Evolutionary conservation across 1,140 invertebrate species (phyloP).

Genomic region (Atta texana): DNA sequence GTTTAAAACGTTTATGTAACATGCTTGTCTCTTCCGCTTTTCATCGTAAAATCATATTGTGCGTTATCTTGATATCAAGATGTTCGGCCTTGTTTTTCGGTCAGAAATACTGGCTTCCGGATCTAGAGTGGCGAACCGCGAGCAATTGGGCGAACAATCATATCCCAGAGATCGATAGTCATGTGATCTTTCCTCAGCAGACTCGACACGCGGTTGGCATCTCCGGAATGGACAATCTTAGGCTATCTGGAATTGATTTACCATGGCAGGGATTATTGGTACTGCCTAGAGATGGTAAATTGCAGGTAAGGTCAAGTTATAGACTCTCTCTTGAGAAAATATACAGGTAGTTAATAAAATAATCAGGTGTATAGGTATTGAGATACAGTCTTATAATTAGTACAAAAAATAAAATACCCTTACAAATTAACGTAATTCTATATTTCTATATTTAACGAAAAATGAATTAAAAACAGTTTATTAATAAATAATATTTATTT

Average conservation of each 20-base stretch:
- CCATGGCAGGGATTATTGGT: slow-evolving; percentile 78
- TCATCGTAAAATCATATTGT: not conserved
- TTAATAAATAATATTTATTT: no score
- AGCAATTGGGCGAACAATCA: slow-evolving; percentile 79
- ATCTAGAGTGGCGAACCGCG: slow-evolving; percentile 80
- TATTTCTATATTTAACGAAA: no score
- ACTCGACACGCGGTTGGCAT: slow-evolving; percentile 80
- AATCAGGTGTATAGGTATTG: not conserved
- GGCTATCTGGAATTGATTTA: slow-evolving; percentile 80
- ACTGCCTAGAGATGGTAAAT: slow-evolving; percentile 75
- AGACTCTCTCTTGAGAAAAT: not conserved
- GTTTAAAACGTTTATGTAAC: not conserved
- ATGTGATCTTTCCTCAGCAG: slow-evolving; percentile 80
- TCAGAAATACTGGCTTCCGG: slow-evolving; percentile 81
- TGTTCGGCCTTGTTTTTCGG: slow-evolving; percentile 4
- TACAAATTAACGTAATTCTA: no score
- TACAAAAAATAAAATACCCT: no score
- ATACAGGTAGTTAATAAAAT: not conserved
- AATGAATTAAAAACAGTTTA: no score
- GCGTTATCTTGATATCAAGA: slow-evolving; percentile 5
- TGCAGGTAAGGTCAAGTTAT: slow-evolving; percentile 75
- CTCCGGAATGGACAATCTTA: slow-evolving; percentile 53
- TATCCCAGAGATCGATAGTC: slow-evolving; percentile 75
- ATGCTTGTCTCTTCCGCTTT: not conserved
- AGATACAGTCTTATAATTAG: not conserved